Evolutionary conservation across 2,888 invertebrate species (phyloP).

Genomic region (Zaprionus bogoriensis): DNA sequence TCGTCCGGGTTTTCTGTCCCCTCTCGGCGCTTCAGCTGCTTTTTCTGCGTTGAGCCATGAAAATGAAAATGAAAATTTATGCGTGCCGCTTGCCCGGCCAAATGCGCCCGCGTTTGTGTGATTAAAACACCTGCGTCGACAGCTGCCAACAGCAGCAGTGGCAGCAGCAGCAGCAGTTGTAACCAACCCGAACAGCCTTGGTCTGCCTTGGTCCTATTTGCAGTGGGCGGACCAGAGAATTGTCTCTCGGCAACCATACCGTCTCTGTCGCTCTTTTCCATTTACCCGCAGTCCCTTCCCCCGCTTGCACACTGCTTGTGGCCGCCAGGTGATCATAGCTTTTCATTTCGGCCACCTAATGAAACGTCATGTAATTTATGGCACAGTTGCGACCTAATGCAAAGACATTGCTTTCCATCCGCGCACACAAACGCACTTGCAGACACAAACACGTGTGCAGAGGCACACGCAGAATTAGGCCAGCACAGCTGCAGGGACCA

Average conservation of each 20-base stretch:
- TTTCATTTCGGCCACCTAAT: constrained; percentile 68
- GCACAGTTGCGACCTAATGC: constrained; percentile 68
- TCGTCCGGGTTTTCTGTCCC: constrained; percentile 16
- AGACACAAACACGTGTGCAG: too few relatives aligned
- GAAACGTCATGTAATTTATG: constrained; percentile 76
- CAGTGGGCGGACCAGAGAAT: background rate
- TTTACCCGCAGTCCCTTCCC: constrained; percentile 27
- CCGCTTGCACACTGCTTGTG: constrained; percentile 6
- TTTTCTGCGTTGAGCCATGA: constrained; percentile 70
- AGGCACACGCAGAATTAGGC: constrained; percentile 23
- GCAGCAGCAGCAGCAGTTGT: constrained; percentile 5
- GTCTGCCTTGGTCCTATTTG: background rate
- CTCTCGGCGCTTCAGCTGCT: constrained; percentile 17
- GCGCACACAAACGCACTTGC: too few relatives aligned
- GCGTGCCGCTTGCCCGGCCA: constrained; percentile 43
- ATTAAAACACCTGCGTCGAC: constrained; percentile 67
- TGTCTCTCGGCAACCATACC: background rate
- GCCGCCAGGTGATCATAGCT: constrained; percentile 65
- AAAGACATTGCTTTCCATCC: constrained; percentile 70
- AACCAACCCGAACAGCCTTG: too few relatives aligned
- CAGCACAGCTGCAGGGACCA: constrained; percentile 17
- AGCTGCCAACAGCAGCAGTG: constrained; percentile 43
- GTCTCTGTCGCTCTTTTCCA: background rate
- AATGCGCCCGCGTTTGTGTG: constrained; percentile 57
- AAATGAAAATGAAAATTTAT: constrained; percentile 78